Conservation (phyloP, 2,888 invertebrate genomes). For the Microplitis manilae region DNA sequence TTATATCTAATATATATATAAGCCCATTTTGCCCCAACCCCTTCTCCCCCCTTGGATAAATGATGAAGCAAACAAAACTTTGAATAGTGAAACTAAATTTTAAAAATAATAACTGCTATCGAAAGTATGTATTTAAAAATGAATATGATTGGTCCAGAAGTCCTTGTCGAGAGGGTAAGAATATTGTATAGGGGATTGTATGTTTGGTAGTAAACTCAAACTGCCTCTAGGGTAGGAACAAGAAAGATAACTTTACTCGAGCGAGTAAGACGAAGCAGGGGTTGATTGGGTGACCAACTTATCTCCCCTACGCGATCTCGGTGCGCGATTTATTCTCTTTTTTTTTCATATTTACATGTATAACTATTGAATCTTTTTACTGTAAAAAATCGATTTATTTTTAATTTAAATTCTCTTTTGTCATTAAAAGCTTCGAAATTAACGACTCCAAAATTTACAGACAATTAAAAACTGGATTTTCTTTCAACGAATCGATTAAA, state of each 20-base stretch:
- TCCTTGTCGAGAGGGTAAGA: constrained; percentile 2
- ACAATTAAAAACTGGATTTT: too few relatives aligned
- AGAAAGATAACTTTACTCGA: constrained; percentile 70
- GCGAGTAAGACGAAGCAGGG: constrained; percentile 70
- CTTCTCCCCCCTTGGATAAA: too few relatives aligned
- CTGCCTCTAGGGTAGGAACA: constrained; percentile 62
- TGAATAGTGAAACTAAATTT: too few relatives aligned
- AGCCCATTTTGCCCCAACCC: too few relatives aligned
- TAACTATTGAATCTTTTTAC: constrained; percentile 34
- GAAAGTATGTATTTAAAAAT: neutral
- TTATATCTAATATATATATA: too few relatives aligned
- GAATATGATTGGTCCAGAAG: constrained; percentile 26
- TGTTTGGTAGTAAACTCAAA: constrained; percentile 42
- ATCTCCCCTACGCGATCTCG: constrained; percentile 46
- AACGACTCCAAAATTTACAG: too few relatives aligned
- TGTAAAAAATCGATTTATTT: constrained; percentile 2
- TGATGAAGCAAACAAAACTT: too few relatives aligned
- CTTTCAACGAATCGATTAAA: too few relatives aligned
- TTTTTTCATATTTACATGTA: constrained; percentile 42
- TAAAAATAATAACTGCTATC: too few relatives aligned
- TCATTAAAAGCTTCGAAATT: neutral
- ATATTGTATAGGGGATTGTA: neutral
- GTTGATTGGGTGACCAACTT: constrained; percentile 70
- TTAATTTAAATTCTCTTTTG: too few relatives aligned
- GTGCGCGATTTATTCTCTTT: constrained; percentile 48